phyloP scores from a whole-genome alignment of 2,888 invertebrate genomes.

The Synanthedon myopaeformis region DNA sequence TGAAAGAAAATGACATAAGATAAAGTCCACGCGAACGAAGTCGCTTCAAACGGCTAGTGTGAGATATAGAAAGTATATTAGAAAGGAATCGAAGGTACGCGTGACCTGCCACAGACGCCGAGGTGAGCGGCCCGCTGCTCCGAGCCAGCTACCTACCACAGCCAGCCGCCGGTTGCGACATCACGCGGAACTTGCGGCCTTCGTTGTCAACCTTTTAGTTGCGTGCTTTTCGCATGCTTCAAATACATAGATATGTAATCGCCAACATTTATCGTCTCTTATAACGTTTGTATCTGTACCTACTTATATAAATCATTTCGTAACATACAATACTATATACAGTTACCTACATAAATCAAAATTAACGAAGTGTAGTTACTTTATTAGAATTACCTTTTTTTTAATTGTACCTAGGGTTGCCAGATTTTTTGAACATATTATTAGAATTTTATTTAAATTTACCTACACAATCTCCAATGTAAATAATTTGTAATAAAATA shows the following conservation, averaged over 20 bases:
- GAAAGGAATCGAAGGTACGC: conserved; percentile 66
- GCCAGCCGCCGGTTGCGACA: conserved; percentile 38
- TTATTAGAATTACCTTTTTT: no score
- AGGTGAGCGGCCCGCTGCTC: conserved; percentile 2
- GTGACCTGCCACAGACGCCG: conserved; percentile 45
- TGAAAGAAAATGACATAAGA: no score
- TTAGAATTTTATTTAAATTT: no score
- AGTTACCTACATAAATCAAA: no score
- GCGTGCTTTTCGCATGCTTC: conserved; percentile 35
- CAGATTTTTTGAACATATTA: no score
- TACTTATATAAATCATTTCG: conserved; percentile 6
- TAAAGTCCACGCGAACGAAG: no score
- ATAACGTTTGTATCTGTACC: no score
- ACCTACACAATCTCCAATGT: no score
- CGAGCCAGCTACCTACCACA: conserved; percentile 33
- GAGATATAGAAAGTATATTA: conserved; percentile 66
- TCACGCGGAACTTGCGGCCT: conserved; percentile 57
- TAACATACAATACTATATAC: conserved; percentile 1
- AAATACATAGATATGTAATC: conserved; percentile 9
- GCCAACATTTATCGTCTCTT: no score
- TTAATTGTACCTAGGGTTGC: no score
- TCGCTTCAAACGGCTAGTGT: conserved; percentile 19
- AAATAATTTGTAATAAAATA: no score
- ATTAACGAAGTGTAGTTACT: no score
- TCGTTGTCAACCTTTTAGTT: conserved; percentile 63